Percentiles rank a stretch among this genome's conserved stretches.
These are phyloP conservation scores for Cydia strobilella DNA, from an alignment of 1,140 invertebrate species.

Conservation along the genomic window DNA sequence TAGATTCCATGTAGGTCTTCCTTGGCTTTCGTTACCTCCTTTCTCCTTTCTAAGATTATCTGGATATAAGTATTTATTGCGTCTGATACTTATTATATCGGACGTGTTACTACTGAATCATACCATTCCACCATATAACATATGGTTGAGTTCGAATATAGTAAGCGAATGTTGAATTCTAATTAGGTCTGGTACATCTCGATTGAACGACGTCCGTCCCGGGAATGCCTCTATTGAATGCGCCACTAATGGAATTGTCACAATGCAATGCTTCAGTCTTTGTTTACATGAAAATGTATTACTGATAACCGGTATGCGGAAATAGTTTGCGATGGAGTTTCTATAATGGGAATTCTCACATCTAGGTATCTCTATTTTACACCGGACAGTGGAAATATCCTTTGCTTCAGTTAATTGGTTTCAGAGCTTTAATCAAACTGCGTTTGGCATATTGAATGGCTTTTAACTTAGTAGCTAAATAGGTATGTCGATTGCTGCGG, in stretches of 20 bases:
- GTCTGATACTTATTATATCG: too few species aligned
- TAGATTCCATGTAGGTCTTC: too few species aligned
- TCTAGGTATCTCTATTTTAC: neutral
- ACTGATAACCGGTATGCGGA: neutral
- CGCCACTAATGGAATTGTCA: slow-evolving; percentile 27
- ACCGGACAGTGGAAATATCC: neutral
- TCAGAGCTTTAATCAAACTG: slow-evolving; percentile 10
- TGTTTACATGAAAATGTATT: slow-evolving; percentile 28
- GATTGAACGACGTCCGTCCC: slow-evolving; percentile 17
- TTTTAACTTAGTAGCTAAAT: neutral
- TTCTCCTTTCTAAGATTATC: too few species aligned
- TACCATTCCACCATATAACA: too few species aligned
- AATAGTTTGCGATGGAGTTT: neutral
- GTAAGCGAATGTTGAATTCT: slow-evolving; percentile 1
- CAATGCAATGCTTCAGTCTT: slow-evolving; percentile 21
- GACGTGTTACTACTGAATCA: too few species aligned
- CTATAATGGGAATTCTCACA: neutral
- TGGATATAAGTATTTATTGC: too few species aligned
- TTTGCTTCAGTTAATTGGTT: slow-evolving; percentile 7
- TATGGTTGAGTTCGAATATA: neutral
- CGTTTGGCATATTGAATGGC: neutral
- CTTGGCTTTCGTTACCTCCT: too few species aligned
- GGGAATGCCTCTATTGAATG: slow-evolving; percentile 23
- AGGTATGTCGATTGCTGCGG: neutral
- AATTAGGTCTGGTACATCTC: slow-evolving; percentile 10